These are phyloP conservation scores for Thermophis baileyi DNA, from an alignment of 2,113 vertebrate species.

Conservation along the genomic window DNA sequence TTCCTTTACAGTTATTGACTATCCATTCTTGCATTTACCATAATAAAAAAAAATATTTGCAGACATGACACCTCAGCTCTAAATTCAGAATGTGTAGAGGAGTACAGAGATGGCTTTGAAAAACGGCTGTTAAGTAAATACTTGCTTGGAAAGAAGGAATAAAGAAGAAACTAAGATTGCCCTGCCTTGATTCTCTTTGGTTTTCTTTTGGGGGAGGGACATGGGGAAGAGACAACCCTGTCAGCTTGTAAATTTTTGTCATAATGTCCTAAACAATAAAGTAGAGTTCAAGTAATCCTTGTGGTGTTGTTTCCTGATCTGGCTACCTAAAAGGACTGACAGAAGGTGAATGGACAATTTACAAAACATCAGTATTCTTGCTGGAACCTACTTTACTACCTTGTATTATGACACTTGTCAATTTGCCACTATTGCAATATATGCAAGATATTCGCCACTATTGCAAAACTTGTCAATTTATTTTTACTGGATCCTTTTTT, in stretches of 20 bases:
- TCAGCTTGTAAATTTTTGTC: not conserved
- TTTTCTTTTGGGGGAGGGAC: not conserved
- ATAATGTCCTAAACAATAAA: not conserved
- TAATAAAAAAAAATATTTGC: not conserved
- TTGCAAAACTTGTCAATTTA: not conserved
- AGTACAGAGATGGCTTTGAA: not conserved
- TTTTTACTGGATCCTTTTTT: too few relatives aligned
- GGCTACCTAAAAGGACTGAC: not conserved
- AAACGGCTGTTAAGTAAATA: not conserved
- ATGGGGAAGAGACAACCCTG: not conserved
- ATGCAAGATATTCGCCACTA: too few relatives aligned
- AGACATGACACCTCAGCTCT: not conserved
- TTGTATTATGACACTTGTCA: not conserved
- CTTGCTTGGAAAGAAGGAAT: not conserved
- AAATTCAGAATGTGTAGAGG: not conserved
- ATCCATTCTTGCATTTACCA: not conserved
- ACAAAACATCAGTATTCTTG: not conserved
- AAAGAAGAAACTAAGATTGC: not conserved
- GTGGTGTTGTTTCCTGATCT: not conserved
- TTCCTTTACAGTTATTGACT: not conserved
- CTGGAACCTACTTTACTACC: not conserved
- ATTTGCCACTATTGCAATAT: not conserved
- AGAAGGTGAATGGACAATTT: not conserved
- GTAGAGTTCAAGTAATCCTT: not conserved
- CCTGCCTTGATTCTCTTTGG: not conserved